A percentile compares a stretch with the other conserved stretches of the same genome.
phyloP scores from a whole-genome alignment of 2,888 invertebrate genomes.

The Cistogaster globosa region DNA sequence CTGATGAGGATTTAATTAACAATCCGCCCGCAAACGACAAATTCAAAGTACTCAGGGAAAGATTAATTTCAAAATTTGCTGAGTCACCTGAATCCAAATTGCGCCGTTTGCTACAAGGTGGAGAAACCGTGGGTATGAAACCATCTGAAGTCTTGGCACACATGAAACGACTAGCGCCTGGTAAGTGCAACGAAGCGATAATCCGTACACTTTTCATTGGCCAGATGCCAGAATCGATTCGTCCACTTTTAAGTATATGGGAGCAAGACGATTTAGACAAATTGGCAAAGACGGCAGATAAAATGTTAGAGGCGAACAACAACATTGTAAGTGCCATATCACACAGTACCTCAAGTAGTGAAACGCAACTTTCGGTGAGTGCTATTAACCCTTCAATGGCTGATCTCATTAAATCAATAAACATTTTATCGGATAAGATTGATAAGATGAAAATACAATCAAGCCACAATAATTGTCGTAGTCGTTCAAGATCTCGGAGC shows the following conservation, averaged over 20 bases:
- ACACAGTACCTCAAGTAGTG: not conserved
- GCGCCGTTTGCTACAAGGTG: slow-evolving; percentile 58
- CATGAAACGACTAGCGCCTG: too few species aligned
- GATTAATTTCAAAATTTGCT: slow-evolving; percentile 46
- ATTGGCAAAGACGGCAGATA: slow-evolving; percentile 61
- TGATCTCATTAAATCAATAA: too few species aligned
- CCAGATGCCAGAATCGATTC: slow-evolving; percentile 51
- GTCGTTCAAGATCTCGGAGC: not conserved
- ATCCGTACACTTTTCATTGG: too few species aligned
- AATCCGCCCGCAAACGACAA: not conserved
- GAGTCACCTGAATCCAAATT: slow-evolving; percentile 60
- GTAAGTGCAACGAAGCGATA: slow-evolving; percentile 35
- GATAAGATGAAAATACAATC: slow-evolving; percentile 19
- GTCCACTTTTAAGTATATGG: slow-evolving; percentile 48
- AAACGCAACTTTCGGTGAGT: not conserved
- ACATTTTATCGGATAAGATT: slow-evolving; percentile 9
- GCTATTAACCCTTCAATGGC: not conserved
- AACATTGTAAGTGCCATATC: not conserved
- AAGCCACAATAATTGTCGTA: not conserved
- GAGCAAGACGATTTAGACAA: slow-evolving; percentile 56
- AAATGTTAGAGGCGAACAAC: slow-evolving; percentile 51
- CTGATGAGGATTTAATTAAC: slow-evolving; percentile 44
- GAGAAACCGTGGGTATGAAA: slow-evolving; percentile 54
- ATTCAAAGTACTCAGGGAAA: not conserved
- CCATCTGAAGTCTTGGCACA: slow-evolving; percentile 42